Percentiles rank a stretch among this genome's conserved stretches.
Conservation (phyloP, 2,888 invertebrate genomes). For the Arenicola marina region DNA sequence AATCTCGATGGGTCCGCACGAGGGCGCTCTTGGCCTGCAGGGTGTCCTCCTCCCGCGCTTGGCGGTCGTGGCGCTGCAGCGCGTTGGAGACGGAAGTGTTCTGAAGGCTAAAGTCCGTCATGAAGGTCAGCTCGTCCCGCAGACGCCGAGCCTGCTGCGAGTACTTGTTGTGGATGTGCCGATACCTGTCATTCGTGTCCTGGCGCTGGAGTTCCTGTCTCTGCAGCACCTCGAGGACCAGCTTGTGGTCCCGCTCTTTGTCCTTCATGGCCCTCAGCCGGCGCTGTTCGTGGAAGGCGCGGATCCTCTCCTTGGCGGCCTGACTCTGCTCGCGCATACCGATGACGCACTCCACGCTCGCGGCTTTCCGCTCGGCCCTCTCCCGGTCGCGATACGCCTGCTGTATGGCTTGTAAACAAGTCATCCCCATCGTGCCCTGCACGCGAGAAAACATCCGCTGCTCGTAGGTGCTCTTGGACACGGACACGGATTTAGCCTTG, state of each 20-base stretch:
- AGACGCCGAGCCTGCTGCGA: slow-evolving; percentile 30
- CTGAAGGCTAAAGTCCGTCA: slow-evolving; percentile 54
- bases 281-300: slow-evolving; percentile 48
- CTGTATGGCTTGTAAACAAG: slow-evolving; percentile 56
- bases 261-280: slow-evolving; percentile 41
- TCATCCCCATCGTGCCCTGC: slow-evolving; percentile 54
- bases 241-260: slow-evolving; percentile 43
- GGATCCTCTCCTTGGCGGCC: slow-evolving; percentile 48
- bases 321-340: slow-evolving; percentile 49
- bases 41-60: slow-evolving; percentile 45
- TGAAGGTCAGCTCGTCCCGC: slow-evolving; percentile 47
- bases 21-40: slow-evolving; percentile 33
- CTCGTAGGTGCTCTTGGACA: not conserved
- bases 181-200: slow-evolving; percentile 44
- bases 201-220: slow-evolving; percentile 44
- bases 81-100: slow-evolving; percentile 60
- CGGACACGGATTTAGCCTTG: not conserved
- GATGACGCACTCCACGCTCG: slow-evolving; percentile 50
- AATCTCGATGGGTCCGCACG: slow-evolving; percentile 36
- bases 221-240: slow-evolving; percentile 44
- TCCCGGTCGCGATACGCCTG: slow-evolving; percentile 56
- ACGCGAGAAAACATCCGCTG: slow-evolving; percentile 40
- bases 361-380: slow-evolving; percentile 47
- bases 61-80: slow-evolving; percentile 53
- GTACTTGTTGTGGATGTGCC: slow-evolving; percentile 37